phyloP scores from a whole-genome alignment of 2,888 invertebrate genomes.

The Liposcelis brunnea region DNA sequence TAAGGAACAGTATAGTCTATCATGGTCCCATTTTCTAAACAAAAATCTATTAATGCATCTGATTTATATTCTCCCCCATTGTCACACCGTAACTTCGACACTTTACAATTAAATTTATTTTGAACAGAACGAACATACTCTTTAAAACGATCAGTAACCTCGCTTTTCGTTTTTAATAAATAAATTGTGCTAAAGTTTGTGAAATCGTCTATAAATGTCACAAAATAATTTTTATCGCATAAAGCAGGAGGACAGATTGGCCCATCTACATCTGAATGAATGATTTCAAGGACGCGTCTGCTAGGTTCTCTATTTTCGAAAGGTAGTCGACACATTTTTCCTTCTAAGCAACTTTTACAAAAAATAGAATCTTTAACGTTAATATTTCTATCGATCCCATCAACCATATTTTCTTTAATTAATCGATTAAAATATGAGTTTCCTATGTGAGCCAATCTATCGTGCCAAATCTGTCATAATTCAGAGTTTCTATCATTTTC shows the following conservation, averaged over 20 bases:
- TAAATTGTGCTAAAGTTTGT: constrained; percentile 9
- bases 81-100: background rate
- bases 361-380: no score
- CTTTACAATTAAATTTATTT: background rate
- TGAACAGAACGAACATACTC: constrained; percentile 9
- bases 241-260: constrained; percentile 5
- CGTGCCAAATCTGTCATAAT: no score
- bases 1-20: constrained; percentile 9
- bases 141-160: constrained; percentile 6
- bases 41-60: constrained; percentile 6
- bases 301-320: background rate
- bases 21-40: constrained; percentile 8
- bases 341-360: background rate
- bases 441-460: no score
- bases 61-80: constrained; percentile 9
- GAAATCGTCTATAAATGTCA: constrained; percentile 11
- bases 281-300: constrained; percentile 7
- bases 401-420: no score
- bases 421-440: no score
- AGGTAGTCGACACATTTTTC: background rate
- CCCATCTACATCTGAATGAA: constrained; percentile 10
- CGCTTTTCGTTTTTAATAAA: constrained; percentile 7
- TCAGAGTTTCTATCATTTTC: no score
- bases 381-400: no score
- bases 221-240: constrained; percentile 3